These are phyloP conservation scores for Hirtodrosophila alboralis DNA, from an alignment of 2,888 invertebrate genomes.

Conservation along the genomic window DNA sequence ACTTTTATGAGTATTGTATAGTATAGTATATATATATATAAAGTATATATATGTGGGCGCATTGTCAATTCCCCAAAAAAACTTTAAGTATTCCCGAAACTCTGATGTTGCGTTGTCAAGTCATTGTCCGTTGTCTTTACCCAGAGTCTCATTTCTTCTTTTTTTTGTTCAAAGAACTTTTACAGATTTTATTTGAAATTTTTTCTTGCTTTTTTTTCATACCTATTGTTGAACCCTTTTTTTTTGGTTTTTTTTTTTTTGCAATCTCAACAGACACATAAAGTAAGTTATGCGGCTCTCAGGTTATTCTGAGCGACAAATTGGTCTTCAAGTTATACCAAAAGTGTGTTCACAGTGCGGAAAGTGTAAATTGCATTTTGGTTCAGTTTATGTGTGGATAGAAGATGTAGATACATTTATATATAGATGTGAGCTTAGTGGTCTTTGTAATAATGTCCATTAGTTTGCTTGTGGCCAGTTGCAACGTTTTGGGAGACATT, in stretches of 20 bases:
- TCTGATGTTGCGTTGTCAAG: slow-evolving; percentile 29
- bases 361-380: slow-evolving; percentile 59
- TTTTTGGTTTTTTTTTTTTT: slow-evolving; percentile 22
- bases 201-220: slow-evolving; percentile 25
- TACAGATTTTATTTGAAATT: slow-evolving; percentile 65
- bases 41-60: slow-evolving; percentile 37
- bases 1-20: slow-evolving; percentile 64
- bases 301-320: slow-evolving; percentile 63
- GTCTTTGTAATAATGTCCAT: slow-evolving; percentile 58
- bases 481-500: slow-evolving; percentile 64
- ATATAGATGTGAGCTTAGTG: slow-evolving; percentile 10
- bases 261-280: slow-evolving; percentile 50
- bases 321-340: slow-evolving; percentile 58
- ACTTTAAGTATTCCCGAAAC: slow-evolving; percentile 45
- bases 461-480: slow-evolving; percentile 56
- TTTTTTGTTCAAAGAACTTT: slow-evolving; percentile 34
- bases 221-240: slow-evolving; percentile 38
- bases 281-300: slow-evolving; percentile 58
- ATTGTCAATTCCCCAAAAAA: slow-evolving; percentile 53
- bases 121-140: slow-evolving; percentile 53
- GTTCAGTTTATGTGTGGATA: slow-evolving; percentile 6
- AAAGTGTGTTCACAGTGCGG: slow-evolving; percentile 33
- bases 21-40: no score
- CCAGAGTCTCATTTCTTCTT: slow-evolving; percentile 39
- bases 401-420: neutral